phyloP scores from a whole-genome alignment of 2,797 vertebrate species.

The Pitangus sulphuratus region DNA sequence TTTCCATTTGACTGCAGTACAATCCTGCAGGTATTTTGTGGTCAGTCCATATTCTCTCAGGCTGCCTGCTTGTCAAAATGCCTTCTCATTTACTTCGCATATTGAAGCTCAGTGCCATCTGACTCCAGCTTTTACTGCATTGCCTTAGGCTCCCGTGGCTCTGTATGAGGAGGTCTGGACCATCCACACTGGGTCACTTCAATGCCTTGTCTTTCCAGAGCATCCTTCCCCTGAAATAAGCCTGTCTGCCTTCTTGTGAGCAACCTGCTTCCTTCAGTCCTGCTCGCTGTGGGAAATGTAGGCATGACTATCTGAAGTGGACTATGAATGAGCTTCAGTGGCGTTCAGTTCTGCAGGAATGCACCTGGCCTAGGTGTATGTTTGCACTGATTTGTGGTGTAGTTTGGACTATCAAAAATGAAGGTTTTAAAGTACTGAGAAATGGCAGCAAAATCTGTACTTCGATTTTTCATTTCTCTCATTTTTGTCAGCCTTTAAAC shows the following conservation, averaged over 20 bases:
- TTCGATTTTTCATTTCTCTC: neutral
- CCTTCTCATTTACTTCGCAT: neutral
- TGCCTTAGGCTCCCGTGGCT: neutral
- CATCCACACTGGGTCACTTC: neutral
- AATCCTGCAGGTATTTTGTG: neutral
- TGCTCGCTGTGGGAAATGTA: neutral
- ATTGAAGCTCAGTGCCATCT: neutral
- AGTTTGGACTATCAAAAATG: neutral
- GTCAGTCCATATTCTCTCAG: accelerated
- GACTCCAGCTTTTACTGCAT: neutral
- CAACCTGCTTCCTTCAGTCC: neutral
- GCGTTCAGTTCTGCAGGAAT: neutral
- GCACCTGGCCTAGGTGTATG: neutral
- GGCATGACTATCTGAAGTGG: neutral
- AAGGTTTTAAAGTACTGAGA: neutral
- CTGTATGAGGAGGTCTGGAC: neutral
- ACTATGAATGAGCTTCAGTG: neutral
- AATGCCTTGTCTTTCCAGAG: neutral
- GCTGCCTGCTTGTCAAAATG: neutral
- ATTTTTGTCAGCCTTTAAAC: neutral
- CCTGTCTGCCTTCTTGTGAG: neutral
- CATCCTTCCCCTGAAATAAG: neutral
- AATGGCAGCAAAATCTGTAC: neutral
- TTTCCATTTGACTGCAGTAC: neutral
- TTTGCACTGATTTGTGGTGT: neutral